Evolutionary conservation across 2,113 vertebrate genomes (phyloP).

Genomic region (Synodontis membranacea): DNA sequence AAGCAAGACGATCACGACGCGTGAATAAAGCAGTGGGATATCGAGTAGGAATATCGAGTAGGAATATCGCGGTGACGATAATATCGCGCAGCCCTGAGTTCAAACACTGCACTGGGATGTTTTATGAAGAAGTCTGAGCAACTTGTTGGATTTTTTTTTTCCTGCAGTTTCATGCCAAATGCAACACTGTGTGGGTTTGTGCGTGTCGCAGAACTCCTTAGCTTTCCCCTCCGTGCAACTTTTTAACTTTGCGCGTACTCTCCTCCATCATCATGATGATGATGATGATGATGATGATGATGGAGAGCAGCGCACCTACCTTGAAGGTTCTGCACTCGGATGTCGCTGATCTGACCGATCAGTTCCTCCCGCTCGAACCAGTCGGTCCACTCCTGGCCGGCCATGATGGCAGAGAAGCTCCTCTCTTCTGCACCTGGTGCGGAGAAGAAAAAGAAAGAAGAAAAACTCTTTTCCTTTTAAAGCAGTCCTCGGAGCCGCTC

Average conservation of each 20-base stretch:
- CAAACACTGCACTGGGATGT: not conserved
- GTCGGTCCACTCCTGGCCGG: slow-evolving; percentile 84
- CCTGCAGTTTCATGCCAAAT: not conserved
- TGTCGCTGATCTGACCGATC: slow-evolving; percentile 93
- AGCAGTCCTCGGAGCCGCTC: not conserved
- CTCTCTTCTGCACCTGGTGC: slow-evolving; percentile 27
- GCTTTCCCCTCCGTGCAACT: not conserved
- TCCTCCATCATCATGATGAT: not conserved
- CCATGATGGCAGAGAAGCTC: slow-evolving; percentile 72
- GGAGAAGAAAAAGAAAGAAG: too few species aligned
- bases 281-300: not conserved
- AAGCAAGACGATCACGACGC: not conserved
- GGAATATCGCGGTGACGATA: not conserved
- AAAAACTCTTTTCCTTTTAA: slow-evolving; percentile 10
- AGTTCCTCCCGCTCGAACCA: slow-evolving; percentile 94
- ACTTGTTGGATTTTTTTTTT: not conserved
- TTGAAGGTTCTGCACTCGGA: slow-evolving; percentile 93
- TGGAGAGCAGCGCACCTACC: slow-evolving; percentile 68
- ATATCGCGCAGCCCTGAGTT: not conserved
- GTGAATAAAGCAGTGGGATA: not conserved
- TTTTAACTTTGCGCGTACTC: not conserved
- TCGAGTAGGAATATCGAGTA: not conserved
- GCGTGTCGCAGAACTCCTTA: not conserved
- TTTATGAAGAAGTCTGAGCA: not conserved
- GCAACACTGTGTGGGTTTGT: too few species aligned